Base-by-base conservation (phyloP, 1,140 invertebrate genomes). In the Apolygus lucorum region DNA sequence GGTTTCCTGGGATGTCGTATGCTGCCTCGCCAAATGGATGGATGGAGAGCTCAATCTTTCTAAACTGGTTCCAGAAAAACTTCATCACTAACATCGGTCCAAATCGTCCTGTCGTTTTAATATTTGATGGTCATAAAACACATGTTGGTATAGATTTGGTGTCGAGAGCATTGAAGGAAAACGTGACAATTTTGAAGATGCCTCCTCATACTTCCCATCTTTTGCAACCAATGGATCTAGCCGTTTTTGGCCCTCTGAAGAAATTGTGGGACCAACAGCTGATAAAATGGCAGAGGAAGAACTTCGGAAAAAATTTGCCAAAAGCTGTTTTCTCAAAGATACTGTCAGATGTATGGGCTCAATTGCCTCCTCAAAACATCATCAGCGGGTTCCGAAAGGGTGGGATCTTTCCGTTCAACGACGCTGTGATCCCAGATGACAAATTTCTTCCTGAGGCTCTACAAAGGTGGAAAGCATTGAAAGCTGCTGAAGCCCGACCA, bases 201-300 rank as follows among this genome's bases (percentile, higher is more conserved):
- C 74, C 73, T 42, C 71, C 74, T 2, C 72, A 75, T 62, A 65
- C 72, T 1, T 70, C 69, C 34, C 72, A 75, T 34, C 25, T 75
- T 1, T 67, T 74, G 26, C 73, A 75, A 29, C 72, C 73, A 2
- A 28, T 74, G 22, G 74, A 75, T 54, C 26, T 70, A 2, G 62
- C 68, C 26, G 69, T 70, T 25, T 71, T 14, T 11, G 25, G 13
- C 11, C 25, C 27, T 8, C 4, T 42, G 34, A 42, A 42, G 34
- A 17, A 42, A 8, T 8, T 8, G 34, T 42, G 34, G 34, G 34
- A 42, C 4, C 4, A 42, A 42, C 17, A 8, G 17, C 4, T 42
- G 17, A 42, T 42, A 4, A 42, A 42, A 42, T 42, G 34, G 34
- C 34, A 42, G 17, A 42, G 34, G 17, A 4, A 42, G 17, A 4